Evolutionary conservation across 2,797 vertebrate species (phyloP).

Genomic region (Platalea minor): DNA sequence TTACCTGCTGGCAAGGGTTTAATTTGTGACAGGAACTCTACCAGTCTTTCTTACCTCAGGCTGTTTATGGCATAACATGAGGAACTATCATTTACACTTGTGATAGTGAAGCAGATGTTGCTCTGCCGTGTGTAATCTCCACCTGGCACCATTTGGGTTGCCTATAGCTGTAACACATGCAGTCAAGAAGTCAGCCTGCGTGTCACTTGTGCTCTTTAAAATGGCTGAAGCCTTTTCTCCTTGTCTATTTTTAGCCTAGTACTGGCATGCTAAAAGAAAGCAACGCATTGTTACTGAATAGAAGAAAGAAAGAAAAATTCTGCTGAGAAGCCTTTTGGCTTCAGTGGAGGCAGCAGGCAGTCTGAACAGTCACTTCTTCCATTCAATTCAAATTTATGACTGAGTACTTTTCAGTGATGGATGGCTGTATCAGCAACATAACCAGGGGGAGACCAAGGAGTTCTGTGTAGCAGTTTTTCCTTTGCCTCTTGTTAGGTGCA

Average conservation of each 20-base stretch:
- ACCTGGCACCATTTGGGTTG: conserved; percentile 51
- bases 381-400: conserved; percentile 49
- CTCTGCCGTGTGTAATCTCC: conserved; percentile 35
- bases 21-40: conserved; percentile 53
- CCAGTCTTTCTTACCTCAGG: conserved; percentile 39
- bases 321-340: background rate
- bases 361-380: background rate
- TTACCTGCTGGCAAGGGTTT: conserved; percentile 48
- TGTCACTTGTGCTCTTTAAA: background rate
- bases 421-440: background rate
- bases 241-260: conserved; percentile 7
- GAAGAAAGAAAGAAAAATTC: background rate
- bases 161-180: background rate
- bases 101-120: conserved; percentile 61
- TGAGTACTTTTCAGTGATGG: conserved; percentile 25
- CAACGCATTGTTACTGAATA: background rate
- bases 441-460: background rate
- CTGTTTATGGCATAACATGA: conserved; percentile 55
- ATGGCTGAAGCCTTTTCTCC: background rate
- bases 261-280: background rate
- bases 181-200: conserved; percentile 19
- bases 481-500: background rate
- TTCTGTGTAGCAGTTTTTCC: background rate
- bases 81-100: conserved; percentile 43
- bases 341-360: background rate